These are phyloP conservation scores for Montipora cactus DNA, from an alignment of 64 coral and sea anemone genomes.

Conservation along the genomic window DNA sequence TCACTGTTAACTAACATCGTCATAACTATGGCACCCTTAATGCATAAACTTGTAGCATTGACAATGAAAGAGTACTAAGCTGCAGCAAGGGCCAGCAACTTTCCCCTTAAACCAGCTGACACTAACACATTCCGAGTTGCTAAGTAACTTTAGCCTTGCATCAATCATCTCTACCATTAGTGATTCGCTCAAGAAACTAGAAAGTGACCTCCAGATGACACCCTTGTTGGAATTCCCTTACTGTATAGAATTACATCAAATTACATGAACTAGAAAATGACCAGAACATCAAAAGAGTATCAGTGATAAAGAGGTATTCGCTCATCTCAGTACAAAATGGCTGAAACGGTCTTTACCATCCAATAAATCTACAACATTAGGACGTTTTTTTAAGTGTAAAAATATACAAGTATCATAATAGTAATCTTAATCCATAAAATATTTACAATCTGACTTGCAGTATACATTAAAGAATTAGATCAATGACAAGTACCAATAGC, in stretches of 20 bases:
- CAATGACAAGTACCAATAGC: slow-evolving; percentile 18
- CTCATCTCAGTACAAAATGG: slow-evolving; percentile 34
- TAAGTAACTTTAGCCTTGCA: no score
- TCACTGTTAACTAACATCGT: no score
- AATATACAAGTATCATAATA: slow-evolving; percentile 66
- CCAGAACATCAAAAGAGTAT: not conserved
- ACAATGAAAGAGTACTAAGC: no score
- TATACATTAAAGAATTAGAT: slow-evolving; percentile 63
- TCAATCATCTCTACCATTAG: no score
- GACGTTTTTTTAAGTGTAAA: slow-evolving; percentile 49
- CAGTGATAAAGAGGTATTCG: not conserved
- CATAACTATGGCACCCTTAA: no score
- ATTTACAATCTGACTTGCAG: slow-evolving; percentile 45
- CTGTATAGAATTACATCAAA: not conserved
- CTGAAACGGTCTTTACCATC: not conserved
- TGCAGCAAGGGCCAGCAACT: no score
- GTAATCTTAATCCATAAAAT: slow-evolving; percentile 61
- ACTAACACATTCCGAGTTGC: no score
- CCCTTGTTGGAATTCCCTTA: no score
- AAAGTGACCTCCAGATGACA: no score
- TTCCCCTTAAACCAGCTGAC: no score
- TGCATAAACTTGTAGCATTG: no score
- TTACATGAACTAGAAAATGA: not conserved
- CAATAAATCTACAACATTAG: slow-evolving; percentile 51
- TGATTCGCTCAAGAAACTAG: no score